Conservation (phyloP, 2,113 vertebrate species). For the Ictalurus punctatus region DNA sequence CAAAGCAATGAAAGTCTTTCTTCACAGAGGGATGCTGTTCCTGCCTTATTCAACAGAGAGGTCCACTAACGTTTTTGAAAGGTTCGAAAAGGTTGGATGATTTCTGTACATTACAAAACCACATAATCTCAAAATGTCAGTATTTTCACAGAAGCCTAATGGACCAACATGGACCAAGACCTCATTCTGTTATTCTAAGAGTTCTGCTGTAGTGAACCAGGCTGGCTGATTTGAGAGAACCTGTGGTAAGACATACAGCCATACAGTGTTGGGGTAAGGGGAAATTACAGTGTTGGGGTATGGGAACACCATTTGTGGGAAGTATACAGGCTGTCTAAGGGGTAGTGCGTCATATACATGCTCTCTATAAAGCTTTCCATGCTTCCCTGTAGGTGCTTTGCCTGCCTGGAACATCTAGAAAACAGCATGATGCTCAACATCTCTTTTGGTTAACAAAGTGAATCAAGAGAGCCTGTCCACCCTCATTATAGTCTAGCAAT, state of each 20-base stretch:
- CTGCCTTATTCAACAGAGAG: constrained; percentile 11
- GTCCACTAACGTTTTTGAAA: neutral
- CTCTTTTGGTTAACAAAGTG: constrained; percentile 19
- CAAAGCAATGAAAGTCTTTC: constrained; percentile 15
- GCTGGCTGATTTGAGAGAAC: neutral
- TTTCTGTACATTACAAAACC: neutral
- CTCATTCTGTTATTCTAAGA: constrained; percentile 54
- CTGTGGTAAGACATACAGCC: neutral
- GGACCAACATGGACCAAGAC: constrained; percentile 61
- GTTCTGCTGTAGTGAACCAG: neutral
- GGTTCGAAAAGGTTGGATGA: neutral
- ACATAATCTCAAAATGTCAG: neutral
- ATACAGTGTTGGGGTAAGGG: neutral
- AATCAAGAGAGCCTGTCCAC: constrained; percentile 4
- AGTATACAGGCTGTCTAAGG: neutral
- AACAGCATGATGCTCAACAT: neutral
- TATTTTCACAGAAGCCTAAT: neutral
- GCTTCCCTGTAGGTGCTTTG: constrained; percentile 11
- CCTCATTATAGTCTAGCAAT: neutral
- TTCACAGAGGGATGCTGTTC: constrained; percentile 3
- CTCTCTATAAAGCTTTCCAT: neutral
- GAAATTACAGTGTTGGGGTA: neutral
- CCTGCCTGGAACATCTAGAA: constrained; percentile 7
- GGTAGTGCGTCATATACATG: neutral
- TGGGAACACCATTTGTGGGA: constrained; percentile 6